Evolutionary conservation across 2,888 invertebrate genomes (phyloP).

Genomic region (Pheosia tremula): DNA sequence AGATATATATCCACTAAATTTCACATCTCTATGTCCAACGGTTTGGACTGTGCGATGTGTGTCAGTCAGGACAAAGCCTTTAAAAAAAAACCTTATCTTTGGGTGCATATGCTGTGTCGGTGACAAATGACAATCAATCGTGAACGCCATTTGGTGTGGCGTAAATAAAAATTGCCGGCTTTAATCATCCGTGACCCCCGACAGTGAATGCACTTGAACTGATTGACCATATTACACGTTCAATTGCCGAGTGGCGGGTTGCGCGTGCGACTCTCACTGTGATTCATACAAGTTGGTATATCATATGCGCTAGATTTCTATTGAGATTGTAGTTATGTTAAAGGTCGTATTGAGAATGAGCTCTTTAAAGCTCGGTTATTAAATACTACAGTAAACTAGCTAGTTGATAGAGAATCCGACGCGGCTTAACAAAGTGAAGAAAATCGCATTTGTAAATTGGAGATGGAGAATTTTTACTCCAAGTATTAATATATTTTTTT

Average conservation of each 20-base stretch:
- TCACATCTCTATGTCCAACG: too few species aligned
- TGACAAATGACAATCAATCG: slow-evolving; percentile 5
- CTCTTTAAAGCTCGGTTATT: too few species aligned
- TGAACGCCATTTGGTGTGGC: slow-evolving; percentile 13
- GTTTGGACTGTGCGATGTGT: too few species aligned
- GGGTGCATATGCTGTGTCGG: not conserved
- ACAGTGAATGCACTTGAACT: slow-evolving; percentile 71
- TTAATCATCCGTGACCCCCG: slow-evolving; percentile 59
- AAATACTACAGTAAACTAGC: too few species aligned
- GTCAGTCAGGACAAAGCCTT: too few species aligned
- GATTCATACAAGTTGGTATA: slow-evolving; percentile 43
- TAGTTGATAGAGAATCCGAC: too few species aligned
- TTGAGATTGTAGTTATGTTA: not conserved
- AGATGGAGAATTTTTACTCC: too few species aligned
- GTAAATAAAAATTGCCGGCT: slow-evolving; percentile 29
- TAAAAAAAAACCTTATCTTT: not conserved
- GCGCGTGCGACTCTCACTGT: slow-evolving; percentile 39
- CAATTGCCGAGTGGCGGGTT: slow-evolving; percentile 50
- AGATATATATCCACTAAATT: too few species aligned
- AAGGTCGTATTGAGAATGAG: not conserved
- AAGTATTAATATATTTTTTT: too few species aligned
- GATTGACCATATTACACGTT: slow-evolving; percentile 70
- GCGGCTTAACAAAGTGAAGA: too few species aligned
- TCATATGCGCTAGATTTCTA: not conserved
- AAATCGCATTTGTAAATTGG: too few species aligned